Conservation (phyloP, 1,140 invertebrate genomes). For the Uloborus diversus region DNA sequence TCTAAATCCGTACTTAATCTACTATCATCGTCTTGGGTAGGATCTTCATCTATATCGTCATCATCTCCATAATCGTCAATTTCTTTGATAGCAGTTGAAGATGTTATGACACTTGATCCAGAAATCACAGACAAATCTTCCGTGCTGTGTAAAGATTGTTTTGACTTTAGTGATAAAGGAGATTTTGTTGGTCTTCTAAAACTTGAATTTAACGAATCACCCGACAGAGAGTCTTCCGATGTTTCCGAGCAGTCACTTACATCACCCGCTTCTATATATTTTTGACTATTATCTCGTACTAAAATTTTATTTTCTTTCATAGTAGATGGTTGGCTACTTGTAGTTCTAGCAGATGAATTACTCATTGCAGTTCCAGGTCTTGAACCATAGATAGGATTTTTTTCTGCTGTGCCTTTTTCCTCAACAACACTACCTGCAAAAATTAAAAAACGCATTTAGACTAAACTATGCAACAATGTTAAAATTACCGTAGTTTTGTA, state of each 20-base stretch:
- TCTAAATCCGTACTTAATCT: conserved; percentile 44
- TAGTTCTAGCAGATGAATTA: conserved; percentile 5
- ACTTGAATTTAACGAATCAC: conserved; percentile 45
- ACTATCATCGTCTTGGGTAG: conserved; percentile 38
- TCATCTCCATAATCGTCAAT: conserved; percentile 20
- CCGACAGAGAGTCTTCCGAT: conserved; percentile 38
- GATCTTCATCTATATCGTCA: conserved; percentile 2
- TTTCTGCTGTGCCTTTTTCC: neutral
- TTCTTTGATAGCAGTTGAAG: conserved; percentile 33
- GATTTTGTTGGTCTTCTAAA: conserved; percentile 35
- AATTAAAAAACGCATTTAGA: neutral
- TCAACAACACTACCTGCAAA: neutral
- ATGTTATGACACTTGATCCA: conserved; percentile 39
- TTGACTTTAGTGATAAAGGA: neutral
- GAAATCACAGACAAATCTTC: conserved; percentile 34
- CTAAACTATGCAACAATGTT: neutral
- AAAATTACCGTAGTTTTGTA: neutral
- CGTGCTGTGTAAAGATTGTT: neutral
- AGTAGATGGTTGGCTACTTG: conserved; percentile 44
- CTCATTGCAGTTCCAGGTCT: conserved; percentile 37
- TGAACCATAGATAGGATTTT: neutral
- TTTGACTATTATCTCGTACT: neutral
- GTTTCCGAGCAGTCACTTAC: conserved; percentile 39
- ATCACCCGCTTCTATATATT: neutral
- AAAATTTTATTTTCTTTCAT: conserved; percentile 38